Conservation (phyloP, 2,888 invertebrate genomes). For the Lasioglossum marginatum region DNA sequence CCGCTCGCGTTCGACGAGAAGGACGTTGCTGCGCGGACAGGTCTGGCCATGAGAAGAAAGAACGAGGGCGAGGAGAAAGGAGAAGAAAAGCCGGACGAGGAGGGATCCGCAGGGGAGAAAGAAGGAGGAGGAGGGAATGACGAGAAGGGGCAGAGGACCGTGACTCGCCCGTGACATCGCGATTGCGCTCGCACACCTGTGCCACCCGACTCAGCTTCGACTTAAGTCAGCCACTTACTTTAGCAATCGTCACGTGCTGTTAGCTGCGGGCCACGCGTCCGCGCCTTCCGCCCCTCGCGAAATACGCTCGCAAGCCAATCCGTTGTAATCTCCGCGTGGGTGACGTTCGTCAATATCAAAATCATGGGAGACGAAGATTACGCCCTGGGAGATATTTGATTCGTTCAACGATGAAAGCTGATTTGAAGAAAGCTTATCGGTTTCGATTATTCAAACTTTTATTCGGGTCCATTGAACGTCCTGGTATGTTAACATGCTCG, state of each 20-base stretch:
- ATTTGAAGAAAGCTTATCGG: background rate
- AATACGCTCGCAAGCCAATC: background rate
- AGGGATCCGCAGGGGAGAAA: slow-evolving; percentile 39
- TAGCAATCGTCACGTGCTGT: slow-evolving; percentile 81
- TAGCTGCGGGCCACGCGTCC: slow-evolving; percentile 66
- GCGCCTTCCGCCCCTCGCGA: background rate
- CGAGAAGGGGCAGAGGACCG: slow-evolving; percentile 71
- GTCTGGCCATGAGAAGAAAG: slow-evolving; percentile 38
- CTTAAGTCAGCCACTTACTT: slow-evolving; percentile 80
- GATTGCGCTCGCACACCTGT: slow-evolving; percentile 83
- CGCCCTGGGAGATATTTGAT: background rate
- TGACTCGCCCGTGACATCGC: slow-evolving; percentile 83
- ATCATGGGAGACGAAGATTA: background rate
- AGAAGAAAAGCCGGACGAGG: slow-evolving; percentile 32
- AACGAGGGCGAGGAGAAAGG: slow-evolving; percentile 52
- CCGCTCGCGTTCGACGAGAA: slow-evolving; percentile 30
- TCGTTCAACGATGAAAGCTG: background rate
- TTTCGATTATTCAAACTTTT: background rate
- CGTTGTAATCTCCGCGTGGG: background rate
- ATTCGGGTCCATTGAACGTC: background rate
- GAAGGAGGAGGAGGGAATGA: slow-evolving; percentile 41
- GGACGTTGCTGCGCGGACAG: slow-evolving; percentile 16
- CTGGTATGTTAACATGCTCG: background rate
- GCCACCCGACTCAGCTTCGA: slow-evolving; percentile 70
- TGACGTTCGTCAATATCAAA: background rate